Base-by-base conservation (phyloP, 2,888 invertebrate genomes). In the Sinelater perroti region DNA sequence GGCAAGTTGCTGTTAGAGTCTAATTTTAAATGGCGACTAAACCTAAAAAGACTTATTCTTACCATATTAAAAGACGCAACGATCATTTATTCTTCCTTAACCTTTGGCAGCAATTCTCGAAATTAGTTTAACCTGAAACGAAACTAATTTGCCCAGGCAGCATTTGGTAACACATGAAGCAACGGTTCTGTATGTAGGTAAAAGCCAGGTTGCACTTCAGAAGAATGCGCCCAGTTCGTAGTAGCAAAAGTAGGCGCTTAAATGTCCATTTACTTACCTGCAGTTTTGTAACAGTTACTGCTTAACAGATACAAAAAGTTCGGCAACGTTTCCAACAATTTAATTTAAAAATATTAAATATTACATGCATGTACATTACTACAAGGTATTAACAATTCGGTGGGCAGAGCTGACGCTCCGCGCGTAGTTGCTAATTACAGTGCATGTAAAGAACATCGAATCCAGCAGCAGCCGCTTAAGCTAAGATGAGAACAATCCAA, bases 331-430 rank as follows among this genome's bases (percentile, higher is more conserved):
- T 38, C 10, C 42, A 52, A 44, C 26, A 44, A 49, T 56, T 56
- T 56, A 49, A 56, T 56, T 56, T 56, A 56, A 56, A 56, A 56
- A 56, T 56, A 56, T 49, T 56, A 56, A 54, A 54, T 53, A 53
- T 45, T 53, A 54, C 54, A 54, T 44, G 36, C 52, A 53, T 30
- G 42, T 44, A 20, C 45, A 44, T 51, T 18, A 18, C 20, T 14
- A 54, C 40, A 53, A 45, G 47, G 40, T 46, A 54, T 46, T 38
- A 28, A 54, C 52, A 52, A 44, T 30, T 26, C 36, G 21, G 24
- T 40, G 24, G 40, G 24, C 24, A 40, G 24, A 40, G 3, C 8
- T 5, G 11, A 21, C 13, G 14, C 26, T 11, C 40, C 26, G 24
- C 24, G 24, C 40, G 24, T 14, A 38, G 24, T 11, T n/a, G n/a